Conservation (phyloP, 2,113 vertebrate genomes). For the Gobius niger region DNA sequence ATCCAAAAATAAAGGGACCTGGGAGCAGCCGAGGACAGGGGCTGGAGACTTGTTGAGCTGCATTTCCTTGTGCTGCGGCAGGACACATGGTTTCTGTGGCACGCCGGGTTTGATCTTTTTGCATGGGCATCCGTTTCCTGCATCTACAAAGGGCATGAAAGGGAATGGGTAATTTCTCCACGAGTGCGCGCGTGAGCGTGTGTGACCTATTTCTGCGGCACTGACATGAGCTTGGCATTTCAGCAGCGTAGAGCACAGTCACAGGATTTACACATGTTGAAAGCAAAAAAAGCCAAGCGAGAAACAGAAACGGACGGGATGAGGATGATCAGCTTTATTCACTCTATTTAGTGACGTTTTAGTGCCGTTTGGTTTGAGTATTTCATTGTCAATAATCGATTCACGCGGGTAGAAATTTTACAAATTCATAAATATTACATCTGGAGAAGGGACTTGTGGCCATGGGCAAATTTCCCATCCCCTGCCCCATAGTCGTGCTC, state of each 20-base stretch:
- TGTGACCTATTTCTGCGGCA: constrained; percentile 64
- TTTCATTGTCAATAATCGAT: too few relatives aligned
- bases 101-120: constrained; percentile 82
- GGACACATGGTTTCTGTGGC: constrained; percentile 81
- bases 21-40: constrained; percentile 47
- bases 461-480: too few relatives aligned
- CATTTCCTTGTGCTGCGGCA: constrained; percentile 70
- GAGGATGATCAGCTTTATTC: too few relatives aligned
- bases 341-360: too few relatives aligned
- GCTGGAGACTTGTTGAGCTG: constrained; percentile 78
- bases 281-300: constrained; percentile 1
- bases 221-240: constrained; percentile 64
- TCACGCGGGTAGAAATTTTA: too few relatives aligned
- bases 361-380: too few relatives aligned
- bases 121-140: constrained; percentile 84
- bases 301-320: too few relatives aligned
- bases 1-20: constrained; percentile 57
- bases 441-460: too few relatives aligned
- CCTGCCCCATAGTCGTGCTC: too few relatives aligned
- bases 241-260: constrained; percentile 27
- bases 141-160: constrained; percentile 84
- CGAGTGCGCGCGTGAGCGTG: constrained; percentile 31
- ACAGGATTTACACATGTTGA: constrained; percentile 1
- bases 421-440: too few relatives aligned
- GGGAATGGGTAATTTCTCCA: constrained; percentile 74